Evolutionary conservation across 2,797 vertebrate genomes (phyloP).

Genomic region (Columba guinea): DNA sequence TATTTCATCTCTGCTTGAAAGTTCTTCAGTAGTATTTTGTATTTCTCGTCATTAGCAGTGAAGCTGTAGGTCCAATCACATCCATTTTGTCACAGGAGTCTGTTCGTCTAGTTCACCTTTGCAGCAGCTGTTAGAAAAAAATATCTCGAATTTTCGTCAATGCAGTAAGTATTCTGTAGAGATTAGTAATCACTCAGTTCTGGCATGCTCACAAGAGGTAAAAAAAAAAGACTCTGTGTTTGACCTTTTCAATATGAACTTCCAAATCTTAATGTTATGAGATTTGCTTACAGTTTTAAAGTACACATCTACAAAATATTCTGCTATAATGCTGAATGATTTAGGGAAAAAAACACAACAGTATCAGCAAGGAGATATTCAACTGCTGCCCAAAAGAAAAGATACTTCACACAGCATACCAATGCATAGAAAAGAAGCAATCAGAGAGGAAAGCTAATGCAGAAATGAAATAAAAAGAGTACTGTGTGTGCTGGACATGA

Average conservation of each 20-base stretch:
- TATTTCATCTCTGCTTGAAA: not conserved
- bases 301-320: not conserved
- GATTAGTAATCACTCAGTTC: not conserved
- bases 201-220: not conserved
- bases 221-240: not conserved
- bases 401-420: not conserved
- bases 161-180: not conserved
- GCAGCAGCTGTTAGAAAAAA: not conserved
- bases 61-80: not conserved
- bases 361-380: not conserved
- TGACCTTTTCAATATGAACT: constrained; percentile 16
- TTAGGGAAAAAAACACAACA: not conserved
- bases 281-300: not conserved
- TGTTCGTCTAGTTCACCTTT: constrained; percentile 1
- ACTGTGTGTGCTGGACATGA: not conserved
- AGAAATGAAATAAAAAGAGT: not conserved
- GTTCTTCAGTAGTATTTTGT: not conserved
- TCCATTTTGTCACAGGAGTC: not conserved
- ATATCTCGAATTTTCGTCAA: not conserved
- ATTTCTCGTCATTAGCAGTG: not conserved
- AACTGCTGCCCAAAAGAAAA: not conserved
- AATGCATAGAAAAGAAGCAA: constrained; percentile 1
- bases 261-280: not conserved
- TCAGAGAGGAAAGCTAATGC: not conserved
- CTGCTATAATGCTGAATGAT: not conserved